Evolutionary conservation across 2,888 invertebrate species (phyloP).

Genomic region (Bombylius discolor): DNA sequence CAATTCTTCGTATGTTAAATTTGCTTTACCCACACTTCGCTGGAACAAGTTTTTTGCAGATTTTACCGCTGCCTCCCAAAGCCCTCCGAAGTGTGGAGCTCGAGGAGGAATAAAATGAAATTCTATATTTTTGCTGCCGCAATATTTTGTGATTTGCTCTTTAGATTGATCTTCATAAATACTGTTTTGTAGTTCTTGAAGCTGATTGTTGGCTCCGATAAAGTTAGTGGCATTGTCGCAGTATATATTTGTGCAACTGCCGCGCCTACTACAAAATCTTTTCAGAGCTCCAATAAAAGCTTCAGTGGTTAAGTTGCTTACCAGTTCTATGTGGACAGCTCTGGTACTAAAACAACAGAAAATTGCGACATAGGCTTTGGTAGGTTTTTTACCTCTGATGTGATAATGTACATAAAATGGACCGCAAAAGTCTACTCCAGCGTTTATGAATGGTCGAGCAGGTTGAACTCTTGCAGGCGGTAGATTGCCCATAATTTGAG

Average conservation of each 20-base stretch:
- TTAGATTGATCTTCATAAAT: no score
- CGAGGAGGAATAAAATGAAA: no score
- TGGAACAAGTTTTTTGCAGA: no score
- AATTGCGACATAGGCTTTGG: slow-evolving; percentile 9
- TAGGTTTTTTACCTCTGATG: slow-evolving; percentile 4
- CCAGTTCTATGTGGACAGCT: slow-evolving; percentile 10
- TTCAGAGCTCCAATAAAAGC: slow-evolving; percentile 11
- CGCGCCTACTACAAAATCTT: slow-evolving; percentile 7
- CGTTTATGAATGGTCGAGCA: slow-evolving; percentile 8
- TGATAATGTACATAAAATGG: slow-evolving; percentile 5
- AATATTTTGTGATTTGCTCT: no score
- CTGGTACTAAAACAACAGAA: slow-evolving; percentile 12
- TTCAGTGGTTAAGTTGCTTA: slow-evolving; percentile 8
- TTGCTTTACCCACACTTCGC: no score
- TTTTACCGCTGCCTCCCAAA: no score
- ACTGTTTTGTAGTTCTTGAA: no score
- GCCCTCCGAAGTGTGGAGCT: no score
- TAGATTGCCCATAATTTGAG: slow-evolving; percentile 19
- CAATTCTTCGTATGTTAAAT: no score
- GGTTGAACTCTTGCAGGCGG: slow-evolving; percentile 12
- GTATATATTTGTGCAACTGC: slow-evolving; percentile 1
- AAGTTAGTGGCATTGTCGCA: slow-evolving; percentile 10
- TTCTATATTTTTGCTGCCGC: no score
- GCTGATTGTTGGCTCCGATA: background rate
- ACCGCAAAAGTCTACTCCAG: slow-evolving; percentile 9